Evolutionary conservation across 2,113 vertebrate genomes (phyloP).

Genomic region (Toxostoma redivivum): DNA sequence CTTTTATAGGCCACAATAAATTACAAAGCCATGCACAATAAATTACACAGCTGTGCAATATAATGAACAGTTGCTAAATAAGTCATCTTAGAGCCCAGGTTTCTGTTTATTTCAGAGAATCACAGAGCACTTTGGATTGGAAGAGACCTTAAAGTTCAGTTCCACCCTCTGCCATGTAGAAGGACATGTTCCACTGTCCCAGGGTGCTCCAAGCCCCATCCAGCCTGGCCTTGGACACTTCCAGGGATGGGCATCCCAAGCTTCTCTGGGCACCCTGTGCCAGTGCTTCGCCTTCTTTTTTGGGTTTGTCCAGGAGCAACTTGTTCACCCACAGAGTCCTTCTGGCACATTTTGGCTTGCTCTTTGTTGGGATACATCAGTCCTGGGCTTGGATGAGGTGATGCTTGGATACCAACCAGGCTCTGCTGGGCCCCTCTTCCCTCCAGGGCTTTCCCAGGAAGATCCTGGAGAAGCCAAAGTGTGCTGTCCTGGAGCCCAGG

Average conservation of each 20-base stretch:
- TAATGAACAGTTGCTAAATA: background rate
- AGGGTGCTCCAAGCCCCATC: background rate
- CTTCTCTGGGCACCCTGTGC: background rate
- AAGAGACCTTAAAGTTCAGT: background rate
- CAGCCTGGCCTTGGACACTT: background rate
- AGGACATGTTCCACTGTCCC: fast-evolving
- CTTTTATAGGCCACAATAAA: background rate
- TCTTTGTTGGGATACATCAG: background rate
- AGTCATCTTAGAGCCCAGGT: background rate
- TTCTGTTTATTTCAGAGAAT: background rate
- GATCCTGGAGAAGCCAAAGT: background rate
- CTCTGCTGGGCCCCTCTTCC: background rate
- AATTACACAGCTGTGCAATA: background rate
- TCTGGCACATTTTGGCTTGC: background rate
- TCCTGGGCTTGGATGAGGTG: background rate
- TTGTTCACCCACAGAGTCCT: background rate
- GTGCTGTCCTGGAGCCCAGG: background rate
- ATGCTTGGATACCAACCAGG: background rate
- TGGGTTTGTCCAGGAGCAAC: background rate
- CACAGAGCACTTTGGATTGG: background rate
- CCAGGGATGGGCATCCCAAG: background rate
- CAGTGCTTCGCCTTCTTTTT: background rate
- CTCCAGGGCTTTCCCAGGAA: background rate
- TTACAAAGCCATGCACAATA: background rate
- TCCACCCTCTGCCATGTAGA: background rate